These are phyloP conservation scores for Acrocephalus kingi DNA, from an alignment of 2,113 vertebrate species.

Conservation along the genomic window DNA sequence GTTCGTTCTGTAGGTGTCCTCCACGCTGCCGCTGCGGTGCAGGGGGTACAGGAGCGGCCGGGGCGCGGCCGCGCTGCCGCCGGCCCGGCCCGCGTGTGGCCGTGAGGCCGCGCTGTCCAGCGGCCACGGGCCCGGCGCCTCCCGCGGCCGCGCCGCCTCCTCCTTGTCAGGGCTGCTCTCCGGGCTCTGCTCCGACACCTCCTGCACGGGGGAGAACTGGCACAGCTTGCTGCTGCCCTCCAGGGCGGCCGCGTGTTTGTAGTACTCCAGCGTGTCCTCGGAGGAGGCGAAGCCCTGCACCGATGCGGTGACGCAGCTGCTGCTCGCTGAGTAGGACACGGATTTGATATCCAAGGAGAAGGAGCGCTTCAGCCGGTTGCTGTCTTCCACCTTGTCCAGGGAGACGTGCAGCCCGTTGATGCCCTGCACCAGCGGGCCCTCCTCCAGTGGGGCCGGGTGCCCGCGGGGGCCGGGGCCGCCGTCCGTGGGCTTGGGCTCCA, in stretches of 20 bases:
- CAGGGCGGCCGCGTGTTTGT: slow-evolving; percentile 75
- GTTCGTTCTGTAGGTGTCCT: slow-evolving; percentile 78
- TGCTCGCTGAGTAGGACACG: slow-evolving; percentile 66
- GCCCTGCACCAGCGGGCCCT: slow-evolving; percentile 76
- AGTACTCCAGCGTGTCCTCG: slow-evolving; percentile 78
- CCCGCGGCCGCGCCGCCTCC: slow-evolving; percentile 44
- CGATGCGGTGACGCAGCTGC: neutral
- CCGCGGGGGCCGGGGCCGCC: neutral
- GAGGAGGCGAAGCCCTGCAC: slow-evolving; percentile 69
- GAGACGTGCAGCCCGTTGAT: slow-evolving; percentile 82
- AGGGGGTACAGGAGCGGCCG: slow-evolving; percentile 71
- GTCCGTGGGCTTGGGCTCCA: slow-evolving; percentile 45
- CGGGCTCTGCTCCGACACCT: slow-evolving; percentile 90
- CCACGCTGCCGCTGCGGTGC: slow-evolving; percentile 89
- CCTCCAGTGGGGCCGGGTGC: slow-evolving; percentile 43
- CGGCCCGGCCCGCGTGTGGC: slow-evolving; percentile 44
- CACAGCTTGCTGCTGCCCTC: slow-evolving; percentile 82
- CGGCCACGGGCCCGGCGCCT: slow-evolving; percentile 24
- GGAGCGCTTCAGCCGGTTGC: slow-evolving; percentile 86
- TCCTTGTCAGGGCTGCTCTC: slow-evolving; percentile 86
- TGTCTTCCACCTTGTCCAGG: slow-evolving; percentile 81
- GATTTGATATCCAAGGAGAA: slow-evolving; percentile 94
- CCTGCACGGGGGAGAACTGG: slow-evolving; percentile 92
- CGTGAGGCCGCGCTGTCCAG: slow-evolving; percentile 58
- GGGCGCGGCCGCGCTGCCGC: neutral